Conservation (phyloP, 2,888 invertebrate genomes). For the Brachypterus glaber region DNA sequence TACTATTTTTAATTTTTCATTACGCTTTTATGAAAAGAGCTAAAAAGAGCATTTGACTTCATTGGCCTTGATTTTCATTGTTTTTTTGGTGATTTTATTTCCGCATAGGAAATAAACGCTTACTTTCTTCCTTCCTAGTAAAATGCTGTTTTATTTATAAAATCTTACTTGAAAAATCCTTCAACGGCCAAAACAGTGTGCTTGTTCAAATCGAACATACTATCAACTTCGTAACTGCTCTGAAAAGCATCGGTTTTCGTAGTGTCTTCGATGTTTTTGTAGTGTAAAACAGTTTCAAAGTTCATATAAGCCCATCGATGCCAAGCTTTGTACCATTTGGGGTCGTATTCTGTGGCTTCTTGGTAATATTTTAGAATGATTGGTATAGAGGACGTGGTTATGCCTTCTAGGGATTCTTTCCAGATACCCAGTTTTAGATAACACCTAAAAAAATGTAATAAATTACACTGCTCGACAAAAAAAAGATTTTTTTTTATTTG, state of each 20-base stretch:
- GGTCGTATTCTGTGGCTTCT: conserved; percentile 74
- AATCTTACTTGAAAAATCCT: conserved; percentile 66
- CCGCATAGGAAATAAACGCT: too few relatives aligned
- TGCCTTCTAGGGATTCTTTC: conserved; percentile 80
- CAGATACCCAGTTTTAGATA: conserved; percentile 91
- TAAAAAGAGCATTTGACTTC: too few relatives aligned
- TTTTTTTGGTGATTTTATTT: too few relatives aligned
- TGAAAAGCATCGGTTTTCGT: conserved; percentile 10
- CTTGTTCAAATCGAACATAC: conserved; percentile 54
- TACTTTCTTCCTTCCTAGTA: too few relatives aligned
- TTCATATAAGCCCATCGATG: conserved; percentile 98
- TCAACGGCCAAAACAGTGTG: conserved; percentile 88
- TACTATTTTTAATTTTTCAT: too few relatives aligned
- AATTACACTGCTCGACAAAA: background rate
- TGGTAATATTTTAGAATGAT: conserved; percentile 67
- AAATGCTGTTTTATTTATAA: too few relatives aligned
- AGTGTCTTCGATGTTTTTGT: conserved; percentile 36
- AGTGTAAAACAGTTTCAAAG: conserved; percentile 78
- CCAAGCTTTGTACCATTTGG: conserved; percentile 96
- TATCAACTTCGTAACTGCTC: conserved; percentile 24
- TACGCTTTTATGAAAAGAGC: too few relatives aligned
- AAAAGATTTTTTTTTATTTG: too few relatives aligned
- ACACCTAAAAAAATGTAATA: conserved; percentile 47
- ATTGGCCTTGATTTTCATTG: too few relatives aligned
- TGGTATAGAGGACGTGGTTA: conserved; percentile 68